Evolutionary conservation across 2,113 vertebrate species (phyloP).

Genomic region (Amblyornis subalaris): DNA sequence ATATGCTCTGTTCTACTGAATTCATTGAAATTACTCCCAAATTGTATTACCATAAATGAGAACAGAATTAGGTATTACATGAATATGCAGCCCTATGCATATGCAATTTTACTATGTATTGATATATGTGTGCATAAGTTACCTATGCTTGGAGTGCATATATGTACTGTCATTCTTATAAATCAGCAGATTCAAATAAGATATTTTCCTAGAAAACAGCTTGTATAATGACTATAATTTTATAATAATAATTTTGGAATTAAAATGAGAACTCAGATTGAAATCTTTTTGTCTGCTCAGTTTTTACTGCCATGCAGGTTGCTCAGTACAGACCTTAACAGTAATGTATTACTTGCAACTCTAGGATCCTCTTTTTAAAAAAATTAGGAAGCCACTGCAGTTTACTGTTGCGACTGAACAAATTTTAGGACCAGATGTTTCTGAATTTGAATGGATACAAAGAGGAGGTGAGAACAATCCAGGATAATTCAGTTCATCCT

Average conservation of each 20-base stretch:
- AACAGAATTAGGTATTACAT: background rate
- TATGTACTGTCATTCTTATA: background rate
- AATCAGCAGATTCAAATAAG: slow-evolving; percentile 20
- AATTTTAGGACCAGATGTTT: background rate
- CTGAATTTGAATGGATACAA: background rate
- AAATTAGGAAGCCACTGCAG: background rate
- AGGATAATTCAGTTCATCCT: background rate
- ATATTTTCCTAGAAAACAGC: background rate
- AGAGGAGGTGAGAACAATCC: background rate
- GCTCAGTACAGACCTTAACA: background rate
- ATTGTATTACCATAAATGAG: background rate
- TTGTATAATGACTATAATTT: slow-evolving; percentile 1
- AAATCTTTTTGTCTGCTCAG: background rate
- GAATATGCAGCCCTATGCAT: background rate
- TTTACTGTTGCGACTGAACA: background rate
- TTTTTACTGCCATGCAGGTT: background rate
- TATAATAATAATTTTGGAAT: background rate
- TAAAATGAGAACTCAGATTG: background rate
- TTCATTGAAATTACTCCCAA: slow-evolving; percentile 1
- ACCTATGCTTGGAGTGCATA: background rate
- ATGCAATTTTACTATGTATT: background rate
- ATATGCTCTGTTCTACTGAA: background rate
- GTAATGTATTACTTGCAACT: background rate
- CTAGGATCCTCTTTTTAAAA: background rate
- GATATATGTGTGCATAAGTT: background rate